These are phyloP conservation scores for Bubo bubo DNA, from an alignment of 2,113 vertebrate species.

Conservation along the genomic window DNA sequence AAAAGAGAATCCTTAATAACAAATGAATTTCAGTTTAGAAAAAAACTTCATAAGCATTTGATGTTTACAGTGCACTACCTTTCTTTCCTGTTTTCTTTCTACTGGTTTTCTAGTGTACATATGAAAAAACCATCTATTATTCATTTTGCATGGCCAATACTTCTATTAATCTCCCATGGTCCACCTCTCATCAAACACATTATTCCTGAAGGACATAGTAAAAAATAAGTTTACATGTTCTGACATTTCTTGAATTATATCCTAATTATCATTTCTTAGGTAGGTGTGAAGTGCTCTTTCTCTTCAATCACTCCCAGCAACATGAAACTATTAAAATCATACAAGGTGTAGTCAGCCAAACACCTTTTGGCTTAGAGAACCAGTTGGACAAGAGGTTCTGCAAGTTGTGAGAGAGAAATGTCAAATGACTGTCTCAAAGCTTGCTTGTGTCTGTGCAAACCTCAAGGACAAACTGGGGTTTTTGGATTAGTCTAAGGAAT, in stretches of 20 bases:
- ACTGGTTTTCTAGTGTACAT: background rate
- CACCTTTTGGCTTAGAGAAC: background rate
- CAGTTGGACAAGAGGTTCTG: background rate
- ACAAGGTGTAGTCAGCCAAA: background rate
- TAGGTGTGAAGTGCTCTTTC: background rate
- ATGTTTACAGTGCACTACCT: background rate
- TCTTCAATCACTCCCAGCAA: background rate
- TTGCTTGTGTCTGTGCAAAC: no score
- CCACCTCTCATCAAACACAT: background rate
- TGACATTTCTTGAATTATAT: background rate
- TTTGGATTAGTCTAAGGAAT: no score
- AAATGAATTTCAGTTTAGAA: slow-evolving; percentile 4
- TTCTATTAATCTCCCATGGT: background rate
- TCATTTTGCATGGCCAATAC: background rate
- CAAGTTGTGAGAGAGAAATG: background rate
- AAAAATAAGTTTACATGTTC: background rate
- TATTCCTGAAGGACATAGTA: background rate
- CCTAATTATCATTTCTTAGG: background rate
- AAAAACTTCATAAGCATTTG: background rate
- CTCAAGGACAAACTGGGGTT: no score
- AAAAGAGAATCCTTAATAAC: background rate
- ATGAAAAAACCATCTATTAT: background rate
- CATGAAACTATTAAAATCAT: background rate
- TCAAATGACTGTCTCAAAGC: no score
- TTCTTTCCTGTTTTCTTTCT: background rate